Evolutionary conservation across 2,888 invertebrate species (phyloP), one percentile per base, ranked within the genome.

Genomic region (Amiota mariae): DNA sequence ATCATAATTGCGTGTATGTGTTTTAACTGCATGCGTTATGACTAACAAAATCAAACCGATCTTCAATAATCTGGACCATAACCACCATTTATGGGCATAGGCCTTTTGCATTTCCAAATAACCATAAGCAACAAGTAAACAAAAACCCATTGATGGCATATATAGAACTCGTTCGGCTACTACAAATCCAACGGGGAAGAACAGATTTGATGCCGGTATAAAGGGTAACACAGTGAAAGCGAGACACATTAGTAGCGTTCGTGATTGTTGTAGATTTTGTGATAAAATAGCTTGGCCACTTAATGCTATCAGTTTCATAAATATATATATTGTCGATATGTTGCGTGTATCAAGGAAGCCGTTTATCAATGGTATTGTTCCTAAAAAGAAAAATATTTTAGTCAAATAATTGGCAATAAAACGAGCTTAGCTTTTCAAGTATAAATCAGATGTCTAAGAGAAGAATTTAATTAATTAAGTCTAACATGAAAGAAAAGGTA

Each of bases 111-210:
- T 86, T 74, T 94, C 90, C 78, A 93, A 92, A 94, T 94, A 97
- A 51, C 97, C 97, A 85, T 96, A 96, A 2, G 96, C 97, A 2
- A 98, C 93, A 24, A 98, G 91, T 89, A 98, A 93, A 87, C 98
- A 98, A 92, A 96, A 98, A 71, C 98, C 98, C 97, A 98, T 98
- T 13, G 98, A 98, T 0, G 98, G 98, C 92, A 97, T 97, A 90
- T 98, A 98, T 6, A 98, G 92, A 64, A 98, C 95, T 80, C 98
- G 92, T 91, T 98, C 98, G 1, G 98, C 98, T 48, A 98, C 95
- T 76, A 98, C 98, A 90, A 98, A 98, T 1, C 98, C 98, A 71
- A 98, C 98, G 0, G 98, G 97, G 91, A 98, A 98, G 91, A 98
- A 98, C 68, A 98, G 92, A 92, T 98, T 98, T 71, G 98, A 98